Percentiles rank a stretch among this genome's conserved stretches.
Evolutionary conservation across 2,797 vertebrate genomes (phyloP).

Genomic region (Lateolabrax maculatus): DNA sequence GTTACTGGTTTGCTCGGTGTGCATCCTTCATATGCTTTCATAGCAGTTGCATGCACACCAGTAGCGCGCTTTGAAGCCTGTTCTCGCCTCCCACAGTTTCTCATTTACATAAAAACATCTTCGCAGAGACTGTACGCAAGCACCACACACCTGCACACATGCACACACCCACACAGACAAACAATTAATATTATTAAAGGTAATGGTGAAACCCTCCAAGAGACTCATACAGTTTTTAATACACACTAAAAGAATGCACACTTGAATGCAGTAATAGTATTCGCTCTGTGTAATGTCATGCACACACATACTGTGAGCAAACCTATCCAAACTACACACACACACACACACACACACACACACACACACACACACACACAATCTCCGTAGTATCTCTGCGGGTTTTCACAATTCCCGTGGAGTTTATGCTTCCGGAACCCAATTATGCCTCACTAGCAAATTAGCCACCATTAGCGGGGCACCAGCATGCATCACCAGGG

Average conservation of each 20-base stretch:
- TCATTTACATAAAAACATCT: slow-evolving; percentile 69
- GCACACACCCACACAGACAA: slow-evolving; percentile 15
- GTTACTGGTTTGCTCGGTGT: slow-evolving; percentile 1
- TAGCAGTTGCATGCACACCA: slow-evolving; percentile 16
- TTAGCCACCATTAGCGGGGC: slow-evolving; percentile 81
- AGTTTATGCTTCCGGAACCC: slow-evolving; percentile 77
- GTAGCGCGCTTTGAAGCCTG: slow-evolving; percentile 52
- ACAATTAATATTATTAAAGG: slow-evolving; percentile 39
- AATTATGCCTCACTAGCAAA: slow-evolving; percentile 84
- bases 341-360: slow-evolving; percentile 10
- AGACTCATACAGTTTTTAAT: slow-evolving; percentile 17
- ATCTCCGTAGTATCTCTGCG: slow-evolving; percentile 45
- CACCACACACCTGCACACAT: slow-evolving; percentile 5
- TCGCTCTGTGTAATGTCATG: slow-evolving; percentile 4
- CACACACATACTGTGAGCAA: slow-evolving; percentile 24
- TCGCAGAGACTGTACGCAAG: slow-evolving; percentile 23
- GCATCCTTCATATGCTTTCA: slow-evolving; percentile 11
- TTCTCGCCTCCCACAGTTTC: slow-evolving; percentile 55
- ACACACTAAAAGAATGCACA: slow-evolving; percentile 17
- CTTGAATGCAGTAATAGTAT: slow-evolving; percentile 15
- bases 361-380: slow-evolving; percentile 29
- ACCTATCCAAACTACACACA: background rate
- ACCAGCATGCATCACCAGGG: slow-evolving; percentile 74
- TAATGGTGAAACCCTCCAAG: slow-evolving; percentile 30
- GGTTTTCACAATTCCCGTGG: slow-evolving; percentile 75